Percentiles rank a stretch among this genome's conserved stretches.
phyloP scores from a whole-genome alignment of 1,140 invertebrate species.

The Bicyclus anynana region DNA sequence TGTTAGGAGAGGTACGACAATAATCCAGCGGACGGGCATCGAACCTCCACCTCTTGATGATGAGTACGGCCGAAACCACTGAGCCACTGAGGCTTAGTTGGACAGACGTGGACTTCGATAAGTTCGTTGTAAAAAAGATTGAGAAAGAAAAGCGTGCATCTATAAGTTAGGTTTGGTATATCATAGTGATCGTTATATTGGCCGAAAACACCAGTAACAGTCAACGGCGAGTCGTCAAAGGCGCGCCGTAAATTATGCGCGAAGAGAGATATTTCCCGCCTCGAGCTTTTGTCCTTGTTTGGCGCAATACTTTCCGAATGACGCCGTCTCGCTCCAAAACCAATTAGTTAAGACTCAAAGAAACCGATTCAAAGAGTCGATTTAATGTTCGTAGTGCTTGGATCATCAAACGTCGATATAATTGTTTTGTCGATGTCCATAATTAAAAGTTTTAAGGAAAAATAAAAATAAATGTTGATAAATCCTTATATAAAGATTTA shows the following conservation, averaged over 20 bases:
- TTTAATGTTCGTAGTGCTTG: slow-evolving; percentile 37
- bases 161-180: neutral
- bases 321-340: slow-evolving; percentile 38
- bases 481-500: too few species aligned
- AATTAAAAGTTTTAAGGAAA: neutral
- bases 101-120: too few species aligned
- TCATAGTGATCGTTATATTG: slow-evolving; percentile 37
- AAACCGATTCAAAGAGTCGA: slow-evolving; percentile 45
- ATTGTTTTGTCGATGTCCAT: too few species aligned
- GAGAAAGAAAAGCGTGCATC: too few species aligned
- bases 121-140: too few species aligned
- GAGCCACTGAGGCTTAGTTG: too few species aligned
- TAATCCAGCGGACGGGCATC: too few species aligned
- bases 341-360: slow-evolving; percentile 59
- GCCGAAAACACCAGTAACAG: slow-evolving; percentile 65
- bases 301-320: slow-evolving; percentile 2
- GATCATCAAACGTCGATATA: neutral
- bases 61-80: too few species aligned
- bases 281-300: slow-evolving; percentile 32
- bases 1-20: too few species aligned
- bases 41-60: too few species aligned
- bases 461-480: too few species aligned
- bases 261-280: slow-evolving; percentile 65
- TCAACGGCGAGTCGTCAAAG: slow-evolving; percentile 60
- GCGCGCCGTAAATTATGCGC: slow-evolving; percentile 52